Conservation (phyloP, 2,888 invertebrate species). For the Steinernema scapterisci region DNA sequence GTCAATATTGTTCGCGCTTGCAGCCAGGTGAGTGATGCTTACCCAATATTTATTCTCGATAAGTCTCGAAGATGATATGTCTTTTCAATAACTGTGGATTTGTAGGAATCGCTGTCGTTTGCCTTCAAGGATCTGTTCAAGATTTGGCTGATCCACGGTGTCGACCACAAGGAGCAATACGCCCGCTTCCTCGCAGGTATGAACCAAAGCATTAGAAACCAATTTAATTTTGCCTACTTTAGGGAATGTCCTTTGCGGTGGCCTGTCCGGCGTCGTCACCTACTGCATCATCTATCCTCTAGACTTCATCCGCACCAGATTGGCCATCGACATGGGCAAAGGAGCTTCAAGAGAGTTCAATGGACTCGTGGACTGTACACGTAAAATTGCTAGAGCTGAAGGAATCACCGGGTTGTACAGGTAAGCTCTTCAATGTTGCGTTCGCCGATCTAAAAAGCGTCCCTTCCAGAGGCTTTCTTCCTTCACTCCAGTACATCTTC, state of each 20-base stretch:
- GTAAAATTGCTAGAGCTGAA: background rate
- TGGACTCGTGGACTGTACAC: slow-evolving; percentile 1
- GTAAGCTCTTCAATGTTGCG: slow-evolving; percentile 38
- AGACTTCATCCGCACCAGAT: slow-evolving; percentile 89
- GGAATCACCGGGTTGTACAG: slow-evolving; percentile 78
- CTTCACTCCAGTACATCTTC: slow-evolving; percentile 85
- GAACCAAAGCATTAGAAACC: background rate
- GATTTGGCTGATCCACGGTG: slow-evolving; percentile 53
- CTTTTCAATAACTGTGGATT: too few relatives aligned
- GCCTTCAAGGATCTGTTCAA: slow-evolving; percentile 65
- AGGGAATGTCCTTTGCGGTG: slow-evolving; percentile 83
- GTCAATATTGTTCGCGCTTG: slow-evolving; percentile 70
- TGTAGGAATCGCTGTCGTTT: slow-evolving; percentile 62
- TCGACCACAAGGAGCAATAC: slow-evolving; percentile 46
- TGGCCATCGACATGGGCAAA: slow-evolving; percentile 86
- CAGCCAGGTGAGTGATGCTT: slow-evolving; percentile 52
- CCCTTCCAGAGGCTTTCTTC: slow-evolving; percentile 78
- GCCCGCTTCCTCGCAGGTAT: slow-evolving; percentile 41
- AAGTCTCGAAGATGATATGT: too few relatives aligned
- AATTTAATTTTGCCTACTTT: background rate
- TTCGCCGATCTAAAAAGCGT: background rate
- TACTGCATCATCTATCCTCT: slow-evolving; percentile 91
- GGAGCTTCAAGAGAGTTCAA: slow-evolving; percentile 19
- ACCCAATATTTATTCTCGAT: too few relatives aligned
- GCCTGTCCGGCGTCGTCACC: slow-evolving; percentile 90